Conservation (phyloP, 2,797 vertebrate genomes). For the Hypotaenidia philippensis region DNA sequence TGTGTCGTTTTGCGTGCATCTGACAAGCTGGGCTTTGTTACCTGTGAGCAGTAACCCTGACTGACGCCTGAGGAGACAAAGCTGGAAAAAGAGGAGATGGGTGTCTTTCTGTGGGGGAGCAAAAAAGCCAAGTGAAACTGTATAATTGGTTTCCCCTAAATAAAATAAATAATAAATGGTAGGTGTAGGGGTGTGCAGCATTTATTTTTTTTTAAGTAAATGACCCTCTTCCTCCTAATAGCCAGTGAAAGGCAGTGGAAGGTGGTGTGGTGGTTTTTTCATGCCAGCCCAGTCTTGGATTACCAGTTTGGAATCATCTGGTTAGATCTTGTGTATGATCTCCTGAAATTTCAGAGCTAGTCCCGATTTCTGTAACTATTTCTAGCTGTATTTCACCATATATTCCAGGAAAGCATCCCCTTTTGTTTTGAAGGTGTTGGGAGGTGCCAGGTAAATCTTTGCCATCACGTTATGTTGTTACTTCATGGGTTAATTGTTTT, state of each 20-base stretch:
- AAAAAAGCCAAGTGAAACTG: background rate
- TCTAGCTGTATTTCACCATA: background rate
- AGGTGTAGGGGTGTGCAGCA: background rate
- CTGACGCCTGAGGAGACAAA: background rate
- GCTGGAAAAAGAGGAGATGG: background rate
- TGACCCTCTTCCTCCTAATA: accelerated
- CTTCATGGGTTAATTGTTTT: background rate
- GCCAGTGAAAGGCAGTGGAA: background rate
- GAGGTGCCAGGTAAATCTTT: background rate
- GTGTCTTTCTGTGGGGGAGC: background rate
- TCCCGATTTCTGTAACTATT: accelerated
- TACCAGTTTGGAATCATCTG: background rate
- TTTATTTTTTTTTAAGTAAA: background rate
- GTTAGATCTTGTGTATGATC: accelerated
- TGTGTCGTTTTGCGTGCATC: background rate
- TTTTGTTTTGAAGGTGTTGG: background rate
- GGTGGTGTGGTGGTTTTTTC: background rate
- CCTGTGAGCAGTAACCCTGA: background rate
- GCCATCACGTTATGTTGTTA: accelerated
- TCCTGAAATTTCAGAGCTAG: background rate
- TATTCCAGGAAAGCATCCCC: background rate
- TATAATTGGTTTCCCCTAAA: background rate
- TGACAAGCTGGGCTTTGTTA: background rate
- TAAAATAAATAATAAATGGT: background rate
- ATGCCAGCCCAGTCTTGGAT: accelerated